phyloP scores from a whole-genome alignment of 2,888 invertebrate genomes.

The Cryptophagus acutangulus region DNA sequence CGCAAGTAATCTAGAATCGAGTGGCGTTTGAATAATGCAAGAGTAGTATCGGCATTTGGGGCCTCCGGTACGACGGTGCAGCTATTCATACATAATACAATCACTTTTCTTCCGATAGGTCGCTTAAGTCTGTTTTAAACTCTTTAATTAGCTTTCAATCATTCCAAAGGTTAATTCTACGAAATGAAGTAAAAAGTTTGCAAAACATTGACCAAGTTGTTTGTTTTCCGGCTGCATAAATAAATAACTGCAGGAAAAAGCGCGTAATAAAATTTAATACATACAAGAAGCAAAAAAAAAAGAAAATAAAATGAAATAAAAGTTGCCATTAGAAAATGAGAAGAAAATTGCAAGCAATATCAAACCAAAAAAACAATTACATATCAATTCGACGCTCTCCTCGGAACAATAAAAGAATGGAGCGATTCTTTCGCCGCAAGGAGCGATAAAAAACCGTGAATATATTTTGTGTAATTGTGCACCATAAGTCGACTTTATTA shows the following conservation, averaged over 20 bases:
- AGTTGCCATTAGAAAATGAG: constrained; percentile 28
- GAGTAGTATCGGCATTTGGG: constrained; percentile 36
- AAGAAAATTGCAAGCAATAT: constrained; percentile 32
- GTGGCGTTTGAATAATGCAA: constrained; percentile 39
- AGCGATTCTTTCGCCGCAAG: constrained; percentile 49
- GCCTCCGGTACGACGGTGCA: constrained; percentile 29
- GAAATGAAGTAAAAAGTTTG: not conserved
- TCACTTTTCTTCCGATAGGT: not conserved
- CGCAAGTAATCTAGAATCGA: constrained; percentile 38
- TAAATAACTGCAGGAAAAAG: too few species aligned
- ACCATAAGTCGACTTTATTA: constrained; percentile 50
- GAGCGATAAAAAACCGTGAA: constrained; percentile 51
- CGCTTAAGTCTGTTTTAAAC: constrained; percentile 3
- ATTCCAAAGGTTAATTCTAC: constrained; percentile 1
- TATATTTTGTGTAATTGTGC: constrained; percentile 51
- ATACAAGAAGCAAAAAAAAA: too few species aligned
- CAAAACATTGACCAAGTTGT: too few species aligned
- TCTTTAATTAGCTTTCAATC: constrained; percentile 2
- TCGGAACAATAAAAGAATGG: constrained; percentile 49
- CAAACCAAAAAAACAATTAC: constrained; percentile 47
- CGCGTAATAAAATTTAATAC: too few species aligned
- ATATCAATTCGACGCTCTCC: constrained; percentile 47
- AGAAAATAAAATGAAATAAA: not conserved
- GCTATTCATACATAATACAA: constrained; percentile 15
- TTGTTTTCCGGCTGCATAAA: too few species aligned